These are phyloP conservation scores for Cephus spinipes DNA, from an alignment of 2,888 invertebrate genomes.

Conservation along the genomic window DNA sequence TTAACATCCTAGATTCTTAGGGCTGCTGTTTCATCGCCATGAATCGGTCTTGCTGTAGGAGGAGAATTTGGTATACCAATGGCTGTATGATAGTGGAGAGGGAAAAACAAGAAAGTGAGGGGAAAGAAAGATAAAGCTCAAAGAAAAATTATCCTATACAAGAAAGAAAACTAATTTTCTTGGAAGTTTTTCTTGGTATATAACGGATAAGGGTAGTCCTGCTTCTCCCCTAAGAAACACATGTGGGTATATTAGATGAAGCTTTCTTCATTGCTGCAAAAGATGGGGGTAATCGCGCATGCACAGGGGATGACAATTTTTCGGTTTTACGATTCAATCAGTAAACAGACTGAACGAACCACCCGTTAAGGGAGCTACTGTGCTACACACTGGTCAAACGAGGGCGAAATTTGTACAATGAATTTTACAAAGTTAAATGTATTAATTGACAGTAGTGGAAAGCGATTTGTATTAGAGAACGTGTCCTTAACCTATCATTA, in stretches of 20 bases:
- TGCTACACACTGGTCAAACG: too few species aligned
- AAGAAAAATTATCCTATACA: neutral
- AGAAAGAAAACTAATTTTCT: neutral
- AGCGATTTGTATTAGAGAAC: too few species aligned
- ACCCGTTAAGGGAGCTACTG: conserved; percentile 12
- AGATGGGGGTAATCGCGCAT: neutral
- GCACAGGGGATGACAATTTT: conserved; percentile 31
- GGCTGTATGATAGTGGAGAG: neutral
- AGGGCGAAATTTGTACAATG: too few species aligned
- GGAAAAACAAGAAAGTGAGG: neutral
- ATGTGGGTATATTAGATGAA: too few species aligned
- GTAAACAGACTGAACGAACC: conserved; percentile 18
- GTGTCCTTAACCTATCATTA: too few species aligned
- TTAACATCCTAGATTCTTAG: neutral
- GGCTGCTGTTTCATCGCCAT: neutral
- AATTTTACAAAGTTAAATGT: too few species aligned
- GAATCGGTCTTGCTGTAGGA: neutral
- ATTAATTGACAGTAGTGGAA: too few species aligned
- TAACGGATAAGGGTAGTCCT: too few species aligned
- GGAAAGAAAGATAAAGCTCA: neutral
- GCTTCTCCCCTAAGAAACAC: too few species aligned
- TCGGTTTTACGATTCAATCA: conserved; percentile 33
- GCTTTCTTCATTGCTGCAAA: too few species aligned
- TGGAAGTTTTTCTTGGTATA: neutral
- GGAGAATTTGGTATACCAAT: neutral